Conservation (phyloP, 2,888 invertebrate genomes). For the Blera fallax region DNA sequence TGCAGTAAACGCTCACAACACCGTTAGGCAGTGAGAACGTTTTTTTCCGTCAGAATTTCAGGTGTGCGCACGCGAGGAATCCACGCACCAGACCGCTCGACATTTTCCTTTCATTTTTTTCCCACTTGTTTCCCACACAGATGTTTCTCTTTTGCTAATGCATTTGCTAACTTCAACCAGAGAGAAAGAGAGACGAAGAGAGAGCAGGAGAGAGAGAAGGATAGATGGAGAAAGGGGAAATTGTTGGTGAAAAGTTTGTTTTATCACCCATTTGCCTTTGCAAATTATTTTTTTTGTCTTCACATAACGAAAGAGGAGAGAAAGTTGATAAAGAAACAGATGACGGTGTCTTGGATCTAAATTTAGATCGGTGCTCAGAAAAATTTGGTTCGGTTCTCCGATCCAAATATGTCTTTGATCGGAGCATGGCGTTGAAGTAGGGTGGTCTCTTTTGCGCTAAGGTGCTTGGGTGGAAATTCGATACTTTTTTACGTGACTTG, state of each 20-base stretch:
- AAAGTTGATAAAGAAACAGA: slow-evolving; percentile 54
- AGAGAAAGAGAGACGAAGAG: too few species aligned
- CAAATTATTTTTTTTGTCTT: slow-evolving; percentile 22
- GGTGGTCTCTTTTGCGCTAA: slow-evolving; percentile 79
- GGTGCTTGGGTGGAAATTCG: slow-evolving; percentile 80
- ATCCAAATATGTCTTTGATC: slow-evolving; percentile 82
- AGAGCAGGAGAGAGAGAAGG: too few species aligned
- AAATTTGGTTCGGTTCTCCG: slow-evolving; percentile 69
- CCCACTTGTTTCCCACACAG: slow-evolving; percentile 57
- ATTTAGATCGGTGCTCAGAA: slow-evolving; percentile 48
- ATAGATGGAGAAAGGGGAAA: neutral
- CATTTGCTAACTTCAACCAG: too few species aligned
- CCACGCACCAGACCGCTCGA: slow-evolving; percentile 26
- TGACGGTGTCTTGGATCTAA: slow-evolving; percentile 58
- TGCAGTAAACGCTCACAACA: slow-evolving; percentile 14
- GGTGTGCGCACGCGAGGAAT: slow-evolving; percentile 36
- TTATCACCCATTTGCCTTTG: neutral
- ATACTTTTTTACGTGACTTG: slow-evolving; percentile 76
- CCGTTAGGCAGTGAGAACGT: slow-evolving; percentile 2
- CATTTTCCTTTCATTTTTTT: slow-evolving; percentile 14
- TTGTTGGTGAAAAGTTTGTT: neutral
- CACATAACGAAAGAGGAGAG: neutral
- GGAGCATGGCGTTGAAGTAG: slow-evolving; percentile 74
- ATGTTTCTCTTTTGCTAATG: slow-evolving; percentile 27
- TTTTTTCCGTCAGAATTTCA: slow-evolving; percentile 73